Evolutionary conservation across 2,888 invertebrate genomes (phyloP), one percentile per base, ranked within the genome.

Genomic region (Esperia sulphurella): DNA sequence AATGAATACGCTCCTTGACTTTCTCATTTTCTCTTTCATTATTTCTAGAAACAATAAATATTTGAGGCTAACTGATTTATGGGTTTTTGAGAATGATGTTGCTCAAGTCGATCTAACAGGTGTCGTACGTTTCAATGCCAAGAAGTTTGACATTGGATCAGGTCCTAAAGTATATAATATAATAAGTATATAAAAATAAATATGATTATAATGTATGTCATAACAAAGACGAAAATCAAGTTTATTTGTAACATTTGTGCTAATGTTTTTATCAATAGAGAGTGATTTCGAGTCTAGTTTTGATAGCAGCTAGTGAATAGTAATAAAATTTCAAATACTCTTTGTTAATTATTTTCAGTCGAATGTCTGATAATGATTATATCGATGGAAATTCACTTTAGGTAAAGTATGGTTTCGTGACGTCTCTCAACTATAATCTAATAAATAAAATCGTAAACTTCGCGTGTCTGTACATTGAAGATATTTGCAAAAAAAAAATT

Each of bases 31-130:
- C 55, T 54, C 50, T 53, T 46, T 55, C 37, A 51, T 51, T 50
- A 50, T 44, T 37, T 57, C 55, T 52, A 63, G 55, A 58, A 63
- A 68, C 57, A 63, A 68, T 70, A 64, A 62, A 69, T 68, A 64
- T 64, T 58, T 71, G 79, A 59, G 83, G 21, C 5, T 21, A 21
- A 21, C 5, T 21, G 21, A 21, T 21, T 21, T 21, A 21, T 21
- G 21, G 2, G n/a, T 21, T 21, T 21, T 21, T 21, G 2, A 21
- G 5, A 21, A 21, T 21, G 3, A 7, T 31, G 10, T 31, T 31
- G 31, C 8, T 8, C 35, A 35, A 9, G 31, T 2, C 31, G 10
- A 35, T 35, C 10, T 85, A 83, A 85, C 83, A 85, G 83, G 85
- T 85, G 83, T 82, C 62, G 70, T 67, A 61, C 61, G 61, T 69